Percentiles rank a stretch among this genome's conserved stretches.
Conservation (phyloP, 2,113 vertebrate genomes). For the Genyomyrus donnyi region DNA sequence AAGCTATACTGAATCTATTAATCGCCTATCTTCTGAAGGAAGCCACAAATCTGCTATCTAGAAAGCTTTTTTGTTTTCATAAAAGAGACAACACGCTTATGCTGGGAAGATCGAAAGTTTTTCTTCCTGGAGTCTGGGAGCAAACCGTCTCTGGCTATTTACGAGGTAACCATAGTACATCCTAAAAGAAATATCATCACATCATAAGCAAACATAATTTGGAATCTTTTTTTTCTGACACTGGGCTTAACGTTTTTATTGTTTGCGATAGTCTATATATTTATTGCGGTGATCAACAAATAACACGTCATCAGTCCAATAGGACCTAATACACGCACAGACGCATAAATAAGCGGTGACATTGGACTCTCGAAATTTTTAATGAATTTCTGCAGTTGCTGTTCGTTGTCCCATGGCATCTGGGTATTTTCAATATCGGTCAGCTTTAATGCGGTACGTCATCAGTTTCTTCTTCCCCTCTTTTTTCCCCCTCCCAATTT, state of each 20-base stretch:
- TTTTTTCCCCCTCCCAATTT: slow-evolving; percentile 21
- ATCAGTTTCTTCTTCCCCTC: slow-evolving; percentile 33
- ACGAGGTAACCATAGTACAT: not conserved
- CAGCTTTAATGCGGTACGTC: slow-evolving; percentile 45
- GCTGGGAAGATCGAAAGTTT: slow-evolving; percentile 4
- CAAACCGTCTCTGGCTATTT: not conserved
- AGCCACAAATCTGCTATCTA: not conserved
- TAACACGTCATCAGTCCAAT: not conserved
- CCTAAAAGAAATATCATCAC: not conserved
- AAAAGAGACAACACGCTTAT: slow-evolving; percentile 1
- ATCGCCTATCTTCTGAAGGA: not conserved
- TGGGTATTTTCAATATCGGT: slow-evolving; percentile 32
- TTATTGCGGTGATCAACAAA: not conserved
- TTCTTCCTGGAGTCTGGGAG: not conserved
- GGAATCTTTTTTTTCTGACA: not conserved
- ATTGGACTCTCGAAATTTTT: not conserved
- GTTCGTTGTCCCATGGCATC: slow-evolving; percentile 14
- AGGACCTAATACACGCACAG: no score
- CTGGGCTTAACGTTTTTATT: not conserved
- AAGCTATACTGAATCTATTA: not conserved
- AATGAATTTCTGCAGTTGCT: slow-evolving; percentile 17
- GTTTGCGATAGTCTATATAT: not conserved
- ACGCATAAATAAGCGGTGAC: not conserved
- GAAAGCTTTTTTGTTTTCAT: not conserved
- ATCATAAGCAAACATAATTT: not conserved